Conservation (phyloP, 2,888 invertebrate species). For the Blera fallax region DNA sequence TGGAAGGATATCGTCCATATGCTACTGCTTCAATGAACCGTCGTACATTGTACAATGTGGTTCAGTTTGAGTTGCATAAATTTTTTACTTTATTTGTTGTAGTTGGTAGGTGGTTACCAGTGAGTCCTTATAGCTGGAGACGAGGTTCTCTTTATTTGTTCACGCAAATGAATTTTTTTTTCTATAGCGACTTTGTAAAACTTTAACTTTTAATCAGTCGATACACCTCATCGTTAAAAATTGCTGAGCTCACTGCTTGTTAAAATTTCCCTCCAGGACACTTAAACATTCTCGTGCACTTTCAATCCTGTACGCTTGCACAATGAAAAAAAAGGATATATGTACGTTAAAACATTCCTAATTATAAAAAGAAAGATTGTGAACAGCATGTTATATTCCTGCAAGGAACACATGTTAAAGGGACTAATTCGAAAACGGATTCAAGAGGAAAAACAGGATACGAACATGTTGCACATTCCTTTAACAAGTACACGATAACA, state of each 20-base stretch:
- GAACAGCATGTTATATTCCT: not conserved
- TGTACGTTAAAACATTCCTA: slow-evolving; percentile 22
- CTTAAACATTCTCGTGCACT: not conserved
- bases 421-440: slow-evolving; percentile 48
- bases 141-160: not conserved
- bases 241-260: not conserved
- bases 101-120: not conserved
- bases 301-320: not conserved
- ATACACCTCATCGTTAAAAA: not conserved
- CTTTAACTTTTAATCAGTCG: not conserved
- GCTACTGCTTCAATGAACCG: not conserved
- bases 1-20: not conserved
- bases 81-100: slow-evolving; percentile 18
- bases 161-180: too few relatives aligned
- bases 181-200: too few relatives aligned
- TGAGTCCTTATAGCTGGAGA: not conserved
- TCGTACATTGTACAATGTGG: not conserved
- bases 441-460: slow-evolving; percentile 25
- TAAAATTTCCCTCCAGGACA: slow-evolving; percentile 14
- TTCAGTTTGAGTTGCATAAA: not conserved
- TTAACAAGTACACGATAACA: slow-evolving; percentile 4
- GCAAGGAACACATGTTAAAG: slow-evolving; percentile 52
- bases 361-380: slow-evolving; percentile 31
- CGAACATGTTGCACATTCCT: slow-evolving; percentile 46
- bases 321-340: not conserved